These are phyloP conservation scores for Chaitophorus viminalis DNA, from an alignment of 2,888 invertebrate genomes.

Conservation along the genomic window DNA sequence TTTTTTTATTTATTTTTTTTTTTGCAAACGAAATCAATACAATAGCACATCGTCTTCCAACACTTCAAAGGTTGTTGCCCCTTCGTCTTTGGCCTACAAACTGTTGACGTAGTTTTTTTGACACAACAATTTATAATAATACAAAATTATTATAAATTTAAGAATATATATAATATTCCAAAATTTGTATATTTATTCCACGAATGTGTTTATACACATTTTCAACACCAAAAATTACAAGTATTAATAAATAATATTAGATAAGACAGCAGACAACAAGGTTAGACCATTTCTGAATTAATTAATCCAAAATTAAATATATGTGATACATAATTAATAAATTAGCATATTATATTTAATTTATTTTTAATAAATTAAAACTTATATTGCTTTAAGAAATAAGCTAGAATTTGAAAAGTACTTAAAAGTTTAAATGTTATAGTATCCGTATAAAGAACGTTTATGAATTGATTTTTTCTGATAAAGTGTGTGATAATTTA, in stretches of 20 bases:
- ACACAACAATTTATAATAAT: neutral
- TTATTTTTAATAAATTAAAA: no score
- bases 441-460: neutral
- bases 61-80: constrained; percentile 56
- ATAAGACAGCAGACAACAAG: no score
- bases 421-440: neutral
- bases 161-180: neutral
- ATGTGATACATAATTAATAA: no score
- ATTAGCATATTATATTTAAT: no score
- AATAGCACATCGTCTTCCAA: constrained; percentile 50
- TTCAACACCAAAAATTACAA: no score
- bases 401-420: no score
- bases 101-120: constrained; percentile 23
- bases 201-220: neutral
- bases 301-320: no score
- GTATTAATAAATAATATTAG: no score
- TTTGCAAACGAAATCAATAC: constrained; percentile 58
- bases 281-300: no score
- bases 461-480: no score
- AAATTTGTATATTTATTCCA: neutral
- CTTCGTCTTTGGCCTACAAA: constrained; percentile 57
- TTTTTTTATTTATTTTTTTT: constrained; percentile 29
- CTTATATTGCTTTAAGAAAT: no score
- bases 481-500: neutral
- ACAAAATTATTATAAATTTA: neutral